Conservation (phyloP, 2,113 vertebrate genomes). For the Macquaria ambigua region DNA sequence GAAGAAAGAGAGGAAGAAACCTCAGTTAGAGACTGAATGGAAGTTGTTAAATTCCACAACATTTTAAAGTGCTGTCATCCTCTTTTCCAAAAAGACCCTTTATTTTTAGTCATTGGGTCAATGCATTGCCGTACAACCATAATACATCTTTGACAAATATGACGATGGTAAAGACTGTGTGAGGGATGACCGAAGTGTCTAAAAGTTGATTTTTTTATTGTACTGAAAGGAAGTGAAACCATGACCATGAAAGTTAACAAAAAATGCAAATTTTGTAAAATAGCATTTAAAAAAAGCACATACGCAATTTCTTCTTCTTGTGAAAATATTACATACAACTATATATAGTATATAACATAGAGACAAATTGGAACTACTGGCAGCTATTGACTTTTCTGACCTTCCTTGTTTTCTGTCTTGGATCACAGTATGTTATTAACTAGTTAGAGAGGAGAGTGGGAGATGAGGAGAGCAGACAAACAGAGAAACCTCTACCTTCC, state of each 20-base stretch:
- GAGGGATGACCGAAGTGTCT: not conserved
- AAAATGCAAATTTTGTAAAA: not conserved
- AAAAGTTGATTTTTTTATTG: not conserved
- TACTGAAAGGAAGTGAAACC: not conserved
- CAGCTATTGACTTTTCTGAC: not conserved
- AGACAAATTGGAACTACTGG: not conserved
- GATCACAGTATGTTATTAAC: not conserved
- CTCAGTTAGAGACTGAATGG: not conserved
- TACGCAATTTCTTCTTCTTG: not conserved
- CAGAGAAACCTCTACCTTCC: slow-evolving; percentile 87
- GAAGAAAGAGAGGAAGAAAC: not conserved
- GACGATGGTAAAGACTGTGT: not conserved
- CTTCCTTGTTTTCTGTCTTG: not conserved
- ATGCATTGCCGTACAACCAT: too few relatives aligned
- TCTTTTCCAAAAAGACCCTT: not conserved
- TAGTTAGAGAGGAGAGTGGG: not conserved
- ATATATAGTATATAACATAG: not conserved
- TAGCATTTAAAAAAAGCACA: too few relatives aligned
- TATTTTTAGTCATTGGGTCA: too few relatives aligned
- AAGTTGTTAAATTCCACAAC: not conserved
- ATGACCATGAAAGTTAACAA: not conserved
- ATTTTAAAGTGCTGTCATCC: not conserved
- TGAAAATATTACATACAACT: not conserved
- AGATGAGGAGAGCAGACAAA: not conserved
- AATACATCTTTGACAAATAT: too few relatives aligned